These are phyloP conservation scores for Rutpela maculata DNA, from an alignment of 2,888 invertebrate species.

Conservation along the genomic window DNA sequence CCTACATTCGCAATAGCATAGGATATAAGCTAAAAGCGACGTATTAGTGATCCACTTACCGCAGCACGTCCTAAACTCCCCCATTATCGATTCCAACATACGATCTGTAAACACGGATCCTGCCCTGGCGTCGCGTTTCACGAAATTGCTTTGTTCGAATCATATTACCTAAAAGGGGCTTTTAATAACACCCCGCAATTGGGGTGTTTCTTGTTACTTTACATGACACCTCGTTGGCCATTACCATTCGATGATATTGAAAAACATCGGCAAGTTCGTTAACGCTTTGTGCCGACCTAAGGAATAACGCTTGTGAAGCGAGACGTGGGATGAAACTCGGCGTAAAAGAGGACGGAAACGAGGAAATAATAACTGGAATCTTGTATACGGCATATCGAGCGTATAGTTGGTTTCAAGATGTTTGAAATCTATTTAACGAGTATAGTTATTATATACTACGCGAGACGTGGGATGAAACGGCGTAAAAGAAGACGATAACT, in stretches of 20 bases:
- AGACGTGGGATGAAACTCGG: background rate
- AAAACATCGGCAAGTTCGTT: background rate
- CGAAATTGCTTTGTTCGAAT: conserved; percentile 62
- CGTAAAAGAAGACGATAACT: background rate
- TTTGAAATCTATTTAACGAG: too few relatives aligned
- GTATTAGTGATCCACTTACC: conserved; percentile 28
- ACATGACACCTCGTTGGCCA: conserved; percentile 17
- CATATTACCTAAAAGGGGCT: conserved; percentile 59
- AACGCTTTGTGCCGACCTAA: background rate
- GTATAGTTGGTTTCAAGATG: background rate
- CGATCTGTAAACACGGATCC: conserved; percentile 32
- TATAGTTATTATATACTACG: background rate
- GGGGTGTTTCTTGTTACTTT: conserved; percentile 48
- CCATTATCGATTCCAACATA: conserved; percentile 27
- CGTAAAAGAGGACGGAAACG: background rate
- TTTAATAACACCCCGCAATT: conserved; percentile 57
- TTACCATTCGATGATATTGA: conserved; percentile 31
- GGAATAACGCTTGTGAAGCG: background rate
- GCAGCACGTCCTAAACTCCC: conserved; percentile 14
- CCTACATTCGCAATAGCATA: background rate
- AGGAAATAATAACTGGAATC: too few relatives aligned
- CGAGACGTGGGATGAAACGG: background rate
- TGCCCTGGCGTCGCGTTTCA: conserved; percentile 54
- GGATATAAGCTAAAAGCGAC: conserved; percentile 25
- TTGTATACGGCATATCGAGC: background rate